phyloP scores from a whole-genome alignment of 2,797 vertebrate genomes.

The Tangara arthus region DNA sequence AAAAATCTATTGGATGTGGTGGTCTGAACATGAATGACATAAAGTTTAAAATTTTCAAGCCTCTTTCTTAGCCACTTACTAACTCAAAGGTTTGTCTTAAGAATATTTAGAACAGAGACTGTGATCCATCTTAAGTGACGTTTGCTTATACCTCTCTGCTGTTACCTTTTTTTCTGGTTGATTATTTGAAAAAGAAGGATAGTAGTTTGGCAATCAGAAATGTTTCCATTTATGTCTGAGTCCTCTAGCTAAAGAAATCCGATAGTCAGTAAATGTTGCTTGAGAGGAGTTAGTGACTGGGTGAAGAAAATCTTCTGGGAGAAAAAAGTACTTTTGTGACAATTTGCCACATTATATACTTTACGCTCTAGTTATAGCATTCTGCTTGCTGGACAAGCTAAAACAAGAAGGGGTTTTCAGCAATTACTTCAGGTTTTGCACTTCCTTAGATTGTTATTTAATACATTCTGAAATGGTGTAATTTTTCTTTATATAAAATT shows the following conservation, averaged over 20 bases:
- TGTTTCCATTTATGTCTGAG: neutral
- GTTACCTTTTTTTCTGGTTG: neutral
- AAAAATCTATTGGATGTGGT: neutral
- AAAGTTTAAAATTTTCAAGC: neutral
- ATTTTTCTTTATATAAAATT: too few relatives aligned
- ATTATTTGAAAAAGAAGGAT: neutral
- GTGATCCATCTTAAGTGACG: neutral
- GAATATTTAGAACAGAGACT: neutral
- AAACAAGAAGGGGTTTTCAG: neutral
- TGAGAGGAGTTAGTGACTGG: neutral
- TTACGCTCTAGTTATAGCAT: neutral
- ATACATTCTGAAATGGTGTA: neutral
- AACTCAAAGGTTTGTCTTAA: neutral
- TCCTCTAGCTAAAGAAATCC: neutral
- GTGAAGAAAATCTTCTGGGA: neutral
- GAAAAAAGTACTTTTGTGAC: neutral
- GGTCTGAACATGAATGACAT: neutral
- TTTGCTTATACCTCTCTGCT: neutral
- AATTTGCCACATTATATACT: neutral
- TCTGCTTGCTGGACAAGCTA: neutral
- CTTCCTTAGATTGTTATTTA: neutral
- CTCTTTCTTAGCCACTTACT: neutral
- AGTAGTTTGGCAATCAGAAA: neutral
- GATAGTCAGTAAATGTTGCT: neutral
- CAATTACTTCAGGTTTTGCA: neutral